Evolutionary conservation across 2,113 vertebrate species (phyloP).

Genomic region (Cranoglanis bouderius): DNA sequence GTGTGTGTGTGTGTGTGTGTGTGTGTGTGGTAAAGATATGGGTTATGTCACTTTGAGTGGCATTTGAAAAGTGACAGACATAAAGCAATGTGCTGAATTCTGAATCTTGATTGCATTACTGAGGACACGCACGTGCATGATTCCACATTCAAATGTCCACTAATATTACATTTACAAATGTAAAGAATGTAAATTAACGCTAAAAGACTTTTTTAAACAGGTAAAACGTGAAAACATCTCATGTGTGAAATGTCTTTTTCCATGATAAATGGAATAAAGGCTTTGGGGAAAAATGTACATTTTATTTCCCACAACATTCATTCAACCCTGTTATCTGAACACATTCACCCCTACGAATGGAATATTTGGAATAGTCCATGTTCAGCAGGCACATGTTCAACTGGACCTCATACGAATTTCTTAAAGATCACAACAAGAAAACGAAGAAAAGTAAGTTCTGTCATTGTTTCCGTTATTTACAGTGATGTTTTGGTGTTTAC

Average conservation of each 20-base stretch:
- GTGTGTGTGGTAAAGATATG: not conserved
- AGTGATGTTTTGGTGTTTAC: not conserved
- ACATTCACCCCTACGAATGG: not conserved
- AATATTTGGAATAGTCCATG: not conserved
- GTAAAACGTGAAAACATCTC: not conserved
- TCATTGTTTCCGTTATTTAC: not conserved
- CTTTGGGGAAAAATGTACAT: not conserved
- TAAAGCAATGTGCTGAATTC: slow-evolving; percentile 67
- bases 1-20: not conserved
- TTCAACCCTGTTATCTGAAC: not conserved
- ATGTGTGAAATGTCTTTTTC: not conserved
- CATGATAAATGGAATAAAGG: not conserved
- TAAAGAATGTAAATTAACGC: not conserved
- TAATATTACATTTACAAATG: not conserved
- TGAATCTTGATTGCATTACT: slow-evolving; percentile 51
- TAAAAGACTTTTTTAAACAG: not conserved
- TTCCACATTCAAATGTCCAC: not conserved
- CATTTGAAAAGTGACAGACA: slow-evolving; percentile 54
- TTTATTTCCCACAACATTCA: not conserved
- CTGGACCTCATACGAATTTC: not conserved
- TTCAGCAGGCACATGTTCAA: not conserved
- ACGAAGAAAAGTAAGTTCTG: not conserved
- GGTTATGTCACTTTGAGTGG: slow-evolving; percentile 55
- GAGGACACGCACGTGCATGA: not conserved
- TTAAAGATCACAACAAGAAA: not conserved